phyloP scores from a whole-genome alignment of 35 echinoderm and acorn worm genomes.

The Strongylocentrotus purpuratus region DNA sequence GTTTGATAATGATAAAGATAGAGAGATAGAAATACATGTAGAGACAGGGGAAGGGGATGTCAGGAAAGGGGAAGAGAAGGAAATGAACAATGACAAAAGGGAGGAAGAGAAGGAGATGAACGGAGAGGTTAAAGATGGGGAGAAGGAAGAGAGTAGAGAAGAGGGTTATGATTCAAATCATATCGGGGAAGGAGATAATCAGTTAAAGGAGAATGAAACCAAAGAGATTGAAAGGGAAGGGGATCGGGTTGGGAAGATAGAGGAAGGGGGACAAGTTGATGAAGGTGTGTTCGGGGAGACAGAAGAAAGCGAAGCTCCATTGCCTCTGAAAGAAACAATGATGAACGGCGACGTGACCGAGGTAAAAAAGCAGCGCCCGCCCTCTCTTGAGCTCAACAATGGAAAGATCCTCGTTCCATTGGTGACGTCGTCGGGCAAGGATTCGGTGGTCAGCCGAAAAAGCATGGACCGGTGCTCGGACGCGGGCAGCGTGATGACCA shows the following conservation, averaged over 20 bases:
- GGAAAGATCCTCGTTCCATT: background rate
- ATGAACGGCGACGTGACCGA: conserved; percentile 9
- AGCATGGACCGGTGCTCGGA: conserved; percentile 63
- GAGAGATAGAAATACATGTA: background rate
- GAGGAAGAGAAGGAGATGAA: conserved; percentile 23
- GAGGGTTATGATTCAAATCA: conserved; percentile 20
- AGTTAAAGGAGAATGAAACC: background rate
- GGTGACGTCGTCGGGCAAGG: conserved; percentile 23
- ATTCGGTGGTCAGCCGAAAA: conserved; percentile 57
- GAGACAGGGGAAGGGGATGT: background rate
- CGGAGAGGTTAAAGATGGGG: background rate
- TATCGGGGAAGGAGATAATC: background rate
- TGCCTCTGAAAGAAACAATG: background rate
- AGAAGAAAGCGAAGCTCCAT: background rate
- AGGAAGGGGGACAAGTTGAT: conserved; percentile 45
- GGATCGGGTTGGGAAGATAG: background rate
- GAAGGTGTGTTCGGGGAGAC: conserved; percentile 7
- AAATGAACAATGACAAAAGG: background rate
- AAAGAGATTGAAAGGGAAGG: conserved; percentile 10
- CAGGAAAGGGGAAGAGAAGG: conserved; percentile 9
- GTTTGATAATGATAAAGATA: background rate
- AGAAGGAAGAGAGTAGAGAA: conserved; percentile 22
- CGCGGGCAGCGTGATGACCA: conserved; percentile 67
- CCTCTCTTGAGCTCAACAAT: background rate
- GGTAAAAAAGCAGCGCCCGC: background rate